phyloP scores from a whole-genome alignment of 37 sponge, comb jelly and placozoan species.

The Halisarca cf. caerulea region DNA sequence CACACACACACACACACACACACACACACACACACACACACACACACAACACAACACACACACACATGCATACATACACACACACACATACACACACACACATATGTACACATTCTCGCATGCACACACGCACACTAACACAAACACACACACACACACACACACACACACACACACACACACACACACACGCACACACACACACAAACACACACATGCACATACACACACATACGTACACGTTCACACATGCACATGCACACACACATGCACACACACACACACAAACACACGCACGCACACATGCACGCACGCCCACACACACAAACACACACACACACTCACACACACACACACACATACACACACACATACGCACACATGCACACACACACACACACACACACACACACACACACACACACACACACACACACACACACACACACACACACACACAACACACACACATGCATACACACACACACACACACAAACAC shows the following conservation, averaged over 20 bases:
- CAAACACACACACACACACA: background rate
- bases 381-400: conserved; percentile 22
- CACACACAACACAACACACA: conserved; percentile 11
- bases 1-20: conserved; percentile 17
- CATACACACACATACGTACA: no score
- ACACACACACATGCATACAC: conserved; percentile 17
- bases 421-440: conserved; percentile 26
- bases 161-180: conserved; percentile 36
- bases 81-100: no score
- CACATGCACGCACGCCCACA: conserved; percentile 31
- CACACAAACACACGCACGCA: conserved; percentile 28
- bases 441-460: conserved; percentile 31
- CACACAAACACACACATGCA: no score
- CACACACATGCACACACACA: background rate
- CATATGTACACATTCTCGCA: background rate
- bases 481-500: conserved; percentile 27
- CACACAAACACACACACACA: conserved; percentile 43
- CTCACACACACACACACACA: conserved; percentile 34
- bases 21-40: conserved; percentile 36
- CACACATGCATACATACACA: conserved; percentile 19
- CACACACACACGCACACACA: conserved; percentile 44
- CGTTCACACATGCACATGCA: no score
- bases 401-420: conserved; percentile 36
- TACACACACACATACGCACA: conserved; percentile 22
- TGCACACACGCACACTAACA: conserved; percentile 6